phyloP scores from a whole-genome alignment of 1,140 invertebrate genomes.

The Drosophila repletoides region DNA sequence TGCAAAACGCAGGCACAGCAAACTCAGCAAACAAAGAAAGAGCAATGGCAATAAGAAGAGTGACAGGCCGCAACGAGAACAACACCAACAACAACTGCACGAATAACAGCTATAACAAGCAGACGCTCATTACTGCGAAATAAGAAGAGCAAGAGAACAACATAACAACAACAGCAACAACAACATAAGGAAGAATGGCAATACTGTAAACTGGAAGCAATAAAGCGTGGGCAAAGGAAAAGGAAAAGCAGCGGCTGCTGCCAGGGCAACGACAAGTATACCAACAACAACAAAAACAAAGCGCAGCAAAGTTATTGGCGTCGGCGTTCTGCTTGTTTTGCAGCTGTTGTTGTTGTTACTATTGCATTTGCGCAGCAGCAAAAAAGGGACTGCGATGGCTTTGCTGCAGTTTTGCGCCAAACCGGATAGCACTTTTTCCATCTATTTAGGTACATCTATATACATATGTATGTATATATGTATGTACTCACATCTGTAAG shows the following conservation, averaged over 20 bases:
- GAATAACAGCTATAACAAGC: slow-evolving; percentile 11
- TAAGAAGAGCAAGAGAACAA: slow-evolving; percentile 18
- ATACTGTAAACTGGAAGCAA: slow-evolving; percentile 25
- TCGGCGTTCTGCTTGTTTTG: slow-evolving; percentile 32
- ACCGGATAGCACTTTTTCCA: slow-evolving; percentile 30
- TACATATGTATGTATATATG: neutral
- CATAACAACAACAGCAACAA: slow-evolving; percentile 20
- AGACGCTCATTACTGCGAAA: slow-evolving; percentile 40
- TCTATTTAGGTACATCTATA: neutral
- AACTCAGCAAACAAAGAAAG: slow-evolving; percentile 31
- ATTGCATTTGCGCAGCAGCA: slow-evolving; percentile 37
- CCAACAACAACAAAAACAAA: slow-evolving; percentile 11
- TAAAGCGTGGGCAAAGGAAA: slow-evolving; percentile 38
- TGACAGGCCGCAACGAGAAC: slow-evolving; percentile 31
- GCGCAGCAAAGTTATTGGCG: slow-evolving; percentile 37
- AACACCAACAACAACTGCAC: neutral
- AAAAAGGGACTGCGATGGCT: slow-evolving; percentile 37
- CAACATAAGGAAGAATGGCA: slow-evolving; percentile 6
- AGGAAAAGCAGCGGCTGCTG: slow-evolving; percentile 31
- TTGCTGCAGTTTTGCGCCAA: slow-evolving; percentile 10
- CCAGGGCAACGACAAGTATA: slow-evolving; percentile 23
- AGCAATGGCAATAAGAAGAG: slow-evolving; percentile 47
- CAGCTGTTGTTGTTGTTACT: slow-evolving; percentile 35
- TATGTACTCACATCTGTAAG: neutral
- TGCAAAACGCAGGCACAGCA: slow-evolving; percentile 5